Base-by-base conservation (phyloP, 2,888 invertebrate genomes). In the Esperia sulphurella region DNA sequence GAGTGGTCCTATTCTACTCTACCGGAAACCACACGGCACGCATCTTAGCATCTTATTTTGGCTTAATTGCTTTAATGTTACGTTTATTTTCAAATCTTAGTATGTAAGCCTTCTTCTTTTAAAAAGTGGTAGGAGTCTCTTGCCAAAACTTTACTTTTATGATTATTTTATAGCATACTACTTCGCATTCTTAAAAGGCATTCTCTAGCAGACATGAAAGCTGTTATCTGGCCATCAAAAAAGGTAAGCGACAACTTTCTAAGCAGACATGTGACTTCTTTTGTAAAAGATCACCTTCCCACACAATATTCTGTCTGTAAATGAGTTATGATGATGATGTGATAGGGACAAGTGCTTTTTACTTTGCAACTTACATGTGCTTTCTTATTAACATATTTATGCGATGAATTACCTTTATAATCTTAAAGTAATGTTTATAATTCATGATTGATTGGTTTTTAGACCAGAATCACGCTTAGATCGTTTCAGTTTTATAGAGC, bases 251-350 rank as follows among this genome's bases (percentile, higher is more conserved):
- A 35, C 50, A 38, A 41, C 53, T 53, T 53, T 53, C 53, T 50
- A 50, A 44, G 41, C 33, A 29, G 14, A 30, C 41, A 39, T 48
- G 48, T 38, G 54, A 53, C 64, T 62, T 75, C 77, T 76, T 75
- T 74, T 75, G 72, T 79, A 58, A 59, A 51, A 64, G 57, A 59
- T 52, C 59, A 53, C 68, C 75, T 77, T 82, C 84, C 83, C 82
- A 84, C 83, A 76, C 81, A 68, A 71, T 73, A 39, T 13, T n/a
- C 8, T 60, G 57, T 57, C 60, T 54, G 61, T 65, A 52, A 59
- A 52, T 55, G 61, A 49, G 46, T 46, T 57, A 56, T 2, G 21
- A 21, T 21, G 2, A 21, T 21, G 21, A 35, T 54, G 56, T 62
- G 56, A 58, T 52, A 55, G 56, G 54, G 55, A 35, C 35, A 35